Evolutionary conservation across 2,797 vertebrate species (phyloP).

Genomic region (Scomberomorus guttatus): DNA sequence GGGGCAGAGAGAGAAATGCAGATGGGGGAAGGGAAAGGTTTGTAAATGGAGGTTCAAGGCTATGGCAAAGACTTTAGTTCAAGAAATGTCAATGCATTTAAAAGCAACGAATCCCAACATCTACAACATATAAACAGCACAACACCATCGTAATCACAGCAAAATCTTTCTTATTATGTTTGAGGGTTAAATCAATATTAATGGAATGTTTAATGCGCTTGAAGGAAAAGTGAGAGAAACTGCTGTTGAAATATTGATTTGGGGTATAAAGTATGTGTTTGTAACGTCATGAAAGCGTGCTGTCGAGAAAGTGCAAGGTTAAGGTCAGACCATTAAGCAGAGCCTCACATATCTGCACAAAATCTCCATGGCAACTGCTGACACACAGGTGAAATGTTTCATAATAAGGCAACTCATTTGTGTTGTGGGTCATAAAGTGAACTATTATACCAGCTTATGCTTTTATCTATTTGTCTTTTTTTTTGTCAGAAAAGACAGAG

Average conservation of each 20-base stretch:
- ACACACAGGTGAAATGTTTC: conserved; percentile 73
- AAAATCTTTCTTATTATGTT: conserved; percentile 2
- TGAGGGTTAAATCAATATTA: conserved; percentile 24
- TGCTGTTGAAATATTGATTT: conserved; percentile 70
- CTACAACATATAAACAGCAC: neutral
- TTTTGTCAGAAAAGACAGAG: conserved; percentile 9
- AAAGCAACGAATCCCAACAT: neutral
- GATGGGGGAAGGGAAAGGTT: conserved; percentile 79
- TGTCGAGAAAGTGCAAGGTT: conserved; percentile 70
- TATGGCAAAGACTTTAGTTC: conserved; percentile 49
- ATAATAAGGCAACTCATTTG: conserved; percentile 63
- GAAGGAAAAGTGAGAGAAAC: conserved; percentile 26
- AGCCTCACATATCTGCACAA: conserved; percentile 62
- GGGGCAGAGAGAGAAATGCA: conserved; percentile 78
- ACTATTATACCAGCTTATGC: conserved; percentile 42
- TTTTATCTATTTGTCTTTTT: conserved; percentile 27
- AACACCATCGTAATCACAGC: conserved; percentile 3
- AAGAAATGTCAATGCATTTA: conserved; percentile 43
- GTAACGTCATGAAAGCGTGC: conserved; percentile 61
- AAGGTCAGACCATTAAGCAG: conserved; percentile 74
- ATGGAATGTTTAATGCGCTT: conserved; percentile 26
- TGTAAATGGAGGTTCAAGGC: conserved; percentile 73
- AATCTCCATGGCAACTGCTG: conserved; percentile 80
- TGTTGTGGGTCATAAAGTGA: conserved; percentile 55
- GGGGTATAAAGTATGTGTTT: conserved; percentile 60